A percentile compares a stretch with the other conserved stretches of the same genome.
Conservation (phyloP, 2,888 invertebrate species). For the Eupithecia insigniata region DNA sequence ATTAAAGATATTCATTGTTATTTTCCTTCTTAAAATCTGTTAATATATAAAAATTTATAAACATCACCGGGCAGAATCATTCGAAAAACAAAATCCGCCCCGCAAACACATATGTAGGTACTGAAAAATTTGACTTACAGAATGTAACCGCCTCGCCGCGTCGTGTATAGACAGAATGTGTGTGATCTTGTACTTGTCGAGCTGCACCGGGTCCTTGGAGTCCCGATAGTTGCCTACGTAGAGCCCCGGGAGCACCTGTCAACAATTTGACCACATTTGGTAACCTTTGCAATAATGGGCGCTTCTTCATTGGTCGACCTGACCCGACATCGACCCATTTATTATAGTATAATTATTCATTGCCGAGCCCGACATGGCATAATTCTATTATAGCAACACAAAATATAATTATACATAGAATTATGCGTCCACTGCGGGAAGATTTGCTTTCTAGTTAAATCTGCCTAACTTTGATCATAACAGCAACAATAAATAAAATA, state of each 20-base stretch:
- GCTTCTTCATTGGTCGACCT: neutral
- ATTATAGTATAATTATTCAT: no score
- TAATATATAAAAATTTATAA: neutral
- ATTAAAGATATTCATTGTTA: no score
- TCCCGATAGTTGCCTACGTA: conserved; percentile 98
- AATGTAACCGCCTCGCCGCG: conserved; percentile 93
- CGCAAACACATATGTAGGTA: neutral
- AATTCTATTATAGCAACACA: no score
- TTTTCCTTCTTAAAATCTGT: no score
- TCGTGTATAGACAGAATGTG: conserved; percentile 98
- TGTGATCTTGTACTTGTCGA: conserved; percentile 95
- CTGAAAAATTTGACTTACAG: conserved; percentile 83
- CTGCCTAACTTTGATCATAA: no score
- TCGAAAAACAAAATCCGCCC: neutral
- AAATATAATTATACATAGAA: no score
- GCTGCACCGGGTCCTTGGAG: conserved; percentile 95
- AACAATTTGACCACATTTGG: conserved; percentile 5
- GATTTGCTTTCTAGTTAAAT: no score
- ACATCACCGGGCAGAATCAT: neutral
- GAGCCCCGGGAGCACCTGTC: conserved; percentile 95
- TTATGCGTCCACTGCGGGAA: no score
- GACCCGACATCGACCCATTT: no score
- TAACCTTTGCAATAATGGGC: neutral
- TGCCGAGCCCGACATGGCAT: no score
- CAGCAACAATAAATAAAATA: no score